Evolutionary conservation across 2,113 vertebrate species (phyloP).

Genomic region (Lanius ludovicianus): DNA sequence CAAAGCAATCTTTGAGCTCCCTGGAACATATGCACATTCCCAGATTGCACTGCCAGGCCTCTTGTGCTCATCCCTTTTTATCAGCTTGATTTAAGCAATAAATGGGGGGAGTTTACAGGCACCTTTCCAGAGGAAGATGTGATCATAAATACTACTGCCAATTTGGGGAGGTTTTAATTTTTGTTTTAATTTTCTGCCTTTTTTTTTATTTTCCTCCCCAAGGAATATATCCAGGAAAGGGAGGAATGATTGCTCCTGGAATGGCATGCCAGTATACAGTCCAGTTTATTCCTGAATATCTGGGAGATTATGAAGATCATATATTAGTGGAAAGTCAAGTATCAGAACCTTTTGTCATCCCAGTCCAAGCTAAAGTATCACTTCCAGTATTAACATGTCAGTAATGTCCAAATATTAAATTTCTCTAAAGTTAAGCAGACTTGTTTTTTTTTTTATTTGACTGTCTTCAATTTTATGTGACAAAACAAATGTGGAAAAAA

Average conservation of each 20-base stretch:
- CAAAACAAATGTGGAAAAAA: neutral
- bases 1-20: neutral
- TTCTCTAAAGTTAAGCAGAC: neutral
- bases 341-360: constrained; percentile 80
- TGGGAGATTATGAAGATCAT: constrained; percentile 85
- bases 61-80: neutral
- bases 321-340: constrained; percentile 85
- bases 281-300: constrained; percentile 86
- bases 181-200: neutral
- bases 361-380: constrained; percentile 79
- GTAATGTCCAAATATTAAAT: constrained; percentile 21
- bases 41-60: neutral
- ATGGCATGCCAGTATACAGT: constrained; percentile 88
- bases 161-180: neutral
- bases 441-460: neutral
- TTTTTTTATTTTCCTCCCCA: neutral
- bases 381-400: constrained; percentile 88
- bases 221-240: constrained; percentile 91
- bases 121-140: neutral
- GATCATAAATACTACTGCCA: neutral
- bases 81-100: neutral
- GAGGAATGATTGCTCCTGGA: constrained; percentile 89
- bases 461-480: neutral
- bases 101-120: neutral
- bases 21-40: neutral